phyloP scores from a whole-genome alignment of 1,140 invertebrate species.

The Bombus sibiricus region DNA sequence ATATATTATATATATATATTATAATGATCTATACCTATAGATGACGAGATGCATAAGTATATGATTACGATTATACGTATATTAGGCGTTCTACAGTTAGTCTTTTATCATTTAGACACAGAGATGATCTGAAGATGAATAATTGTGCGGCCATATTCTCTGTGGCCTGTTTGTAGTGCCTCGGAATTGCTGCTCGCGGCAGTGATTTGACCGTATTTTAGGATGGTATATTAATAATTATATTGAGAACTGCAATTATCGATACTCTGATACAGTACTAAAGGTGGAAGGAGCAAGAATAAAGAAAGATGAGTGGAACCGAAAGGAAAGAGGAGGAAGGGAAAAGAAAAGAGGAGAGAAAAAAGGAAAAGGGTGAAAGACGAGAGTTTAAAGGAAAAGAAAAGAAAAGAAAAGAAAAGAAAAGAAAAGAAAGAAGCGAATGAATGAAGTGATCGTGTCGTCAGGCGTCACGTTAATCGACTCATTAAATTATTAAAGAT shows the following conservation, averaged over 20 bases:
- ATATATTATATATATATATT: constrained; percentile 61
- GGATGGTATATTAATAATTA: constrained; percentile 79
- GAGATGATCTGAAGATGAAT: constrained; percentile 79
- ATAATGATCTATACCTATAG: constrained; percentile 75
- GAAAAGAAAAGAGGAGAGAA: not conserved
- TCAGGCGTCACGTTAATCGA: constrained; percentile 77
- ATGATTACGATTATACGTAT: constrained; percentile 77
- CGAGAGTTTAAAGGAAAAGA: constrained; percentile 8
- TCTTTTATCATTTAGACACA: constrained; percentile 80
- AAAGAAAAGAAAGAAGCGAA: constrained; percentile 33
- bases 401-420: constrained; percentile 28
- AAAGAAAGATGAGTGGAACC: constrained; percentile 21
- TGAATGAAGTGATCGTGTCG: constrained; percentile 72
- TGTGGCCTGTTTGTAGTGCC: constrained; percentile 83
- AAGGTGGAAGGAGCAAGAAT: constrained; percentile 52
- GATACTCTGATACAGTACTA: constrained; percentile 79
- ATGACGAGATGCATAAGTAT: constrained; percentile 77
- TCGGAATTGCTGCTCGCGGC: constrained; percentile 83
- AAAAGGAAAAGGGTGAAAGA: constrained; percentile 21
- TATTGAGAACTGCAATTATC: constrained; percentile 79
- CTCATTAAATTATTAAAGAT: constrained; percentile 78
- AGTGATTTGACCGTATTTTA: constrained; percentile 83
- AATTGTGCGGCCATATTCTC: constrained; percentile 81
- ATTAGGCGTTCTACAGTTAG: constrained; percentile 76
- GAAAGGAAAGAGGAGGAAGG: constrained; percentile 8